Base-by-base conservation (phyloP, 2,113 vertebrate species). In the Stigmatopora argus region DNA sequence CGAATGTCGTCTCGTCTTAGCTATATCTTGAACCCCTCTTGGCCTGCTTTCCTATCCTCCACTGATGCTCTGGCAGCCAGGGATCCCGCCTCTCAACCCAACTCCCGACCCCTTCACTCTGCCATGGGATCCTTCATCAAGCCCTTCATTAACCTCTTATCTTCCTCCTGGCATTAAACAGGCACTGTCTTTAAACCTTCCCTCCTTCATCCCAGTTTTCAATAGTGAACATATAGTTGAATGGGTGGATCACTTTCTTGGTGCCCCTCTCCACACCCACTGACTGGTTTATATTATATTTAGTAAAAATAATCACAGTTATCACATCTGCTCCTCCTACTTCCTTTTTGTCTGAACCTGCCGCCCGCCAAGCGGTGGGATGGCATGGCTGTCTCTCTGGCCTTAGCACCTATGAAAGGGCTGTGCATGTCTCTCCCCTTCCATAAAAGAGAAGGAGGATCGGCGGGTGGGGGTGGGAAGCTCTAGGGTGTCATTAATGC, bases 271-370 rank as follows among this genome's bases (percentile, higher is more conserved):
- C 78, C 80, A 62, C 84, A 74, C 80, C 63, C 84, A 73, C 80
- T 81, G 83, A 85, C 86, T 79, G 75, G 83, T 82, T 90, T 78
- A 86, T 90, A 90, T 89, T 90, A 91, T 89, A 89, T 90, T 88
- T 89, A 88, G 86, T 88, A 82, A 86, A 88, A 90, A 88, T 91
- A 90, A 91, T 91, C 86, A 90, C 89, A 88, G 88, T 85, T 85
- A 88, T 89, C 70, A 77, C 61, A 65, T 76, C 86, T 75, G 78
- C 83, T 78, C 83, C 75, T 80, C 78, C 84, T 81, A 75, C 78
- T 83, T 80, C 74, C 67, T 85, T 80, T 83, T 81, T 85, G 80
- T 85, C 84, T 69, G 64, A 78, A 74, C 63, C 78, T 83, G 79
- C 77, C 67, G 77, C 70, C 71, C 74, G 71, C 57, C 72, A 82